phyloP scores from a whole-genome alignment of 1,140 invertebrate species.

The Spodoptera frugiperda region DNA sequence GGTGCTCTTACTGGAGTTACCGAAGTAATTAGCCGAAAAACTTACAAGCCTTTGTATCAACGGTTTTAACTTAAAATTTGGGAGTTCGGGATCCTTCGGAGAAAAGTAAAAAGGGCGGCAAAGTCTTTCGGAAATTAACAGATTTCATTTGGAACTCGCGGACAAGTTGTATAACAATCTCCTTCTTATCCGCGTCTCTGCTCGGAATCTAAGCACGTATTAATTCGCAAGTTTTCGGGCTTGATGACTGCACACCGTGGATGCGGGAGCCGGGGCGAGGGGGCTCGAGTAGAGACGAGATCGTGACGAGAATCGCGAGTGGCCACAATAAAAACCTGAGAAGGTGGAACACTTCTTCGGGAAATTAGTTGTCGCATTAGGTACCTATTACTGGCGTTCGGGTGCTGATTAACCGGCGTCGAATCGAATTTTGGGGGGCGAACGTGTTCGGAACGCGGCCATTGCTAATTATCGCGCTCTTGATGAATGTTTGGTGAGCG shows the following conservation, averaged over 20 bases:
- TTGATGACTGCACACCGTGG: conserved; percentile 75
- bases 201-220: conserved; percentile 80
- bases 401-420: conserved; percentile 63
- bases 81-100: conserved; percentile 12
- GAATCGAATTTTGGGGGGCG: conserved; percentile 54
- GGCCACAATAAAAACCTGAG: conserved; percentile 70
- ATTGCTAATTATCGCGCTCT: conserved; percentile 50
- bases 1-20: background rate
- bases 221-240: conserved; percentile 81
- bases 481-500: conserved; percentile 58
- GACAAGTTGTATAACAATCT: conserved; percentile 61
- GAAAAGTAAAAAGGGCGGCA: conserved; percentile 13
- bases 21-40: conserved; percentile 42
- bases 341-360: conserved; percentile 69
- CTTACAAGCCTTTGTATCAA: conserved; percentile 32
- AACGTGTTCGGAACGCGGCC: conserved; percentile 47
- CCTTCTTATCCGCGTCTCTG: conserved; percentile 56
- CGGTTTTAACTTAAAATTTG: conserved; percentile 34
- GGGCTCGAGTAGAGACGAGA: conserved; percentile 38
- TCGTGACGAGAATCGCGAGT: conserved; percentile 76
- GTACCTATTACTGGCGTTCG: conserved; percentile 74
- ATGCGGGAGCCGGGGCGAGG: conserved; percentile 49
- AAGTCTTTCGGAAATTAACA: conserved; percentile 60
- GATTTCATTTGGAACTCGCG: conserved; percentile 59
- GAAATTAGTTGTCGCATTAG: conserved; percentile 84